Evolutionary conservation across 2,113 vertebrate genomes (phyloP), one percentile per base, ranked within the genome.

Genomic region (Oplegnathus fasciatus): DNA sequence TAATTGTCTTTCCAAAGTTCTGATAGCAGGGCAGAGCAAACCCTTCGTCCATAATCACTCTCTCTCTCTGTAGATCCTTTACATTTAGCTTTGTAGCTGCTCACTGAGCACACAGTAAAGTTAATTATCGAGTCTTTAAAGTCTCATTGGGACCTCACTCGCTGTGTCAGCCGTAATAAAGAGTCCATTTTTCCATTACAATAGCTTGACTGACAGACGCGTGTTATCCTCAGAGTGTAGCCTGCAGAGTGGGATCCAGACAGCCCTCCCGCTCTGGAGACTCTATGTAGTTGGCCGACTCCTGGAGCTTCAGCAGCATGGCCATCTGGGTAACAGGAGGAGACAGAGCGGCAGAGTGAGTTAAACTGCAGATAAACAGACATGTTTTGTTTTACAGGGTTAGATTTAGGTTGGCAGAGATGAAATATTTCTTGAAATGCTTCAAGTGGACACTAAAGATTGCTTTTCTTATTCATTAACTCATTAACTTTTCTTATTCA

Each of bases 261-360:
- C 96, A 94, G 83, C 96, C 96, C 85, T 99, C 98, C 13, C 95
- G 93, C 85, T 99, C 98, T 0, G 98, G 98, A 92, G 98, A 98
- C 94, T 99, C 98, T 0, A 98, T 98, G 89, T 96, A 99, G 94
- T 99, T 99, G 94, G 98, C 98, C 0, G 98, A 98, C 94, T 99
- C 98, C 90, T 99, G 98, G 69, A 99, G 97, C 90, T 99, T 99
- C 93, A 99, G 95, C 95, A 99, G 96, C 98, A 99, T 99, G 75
- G 97, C 97, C 98, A 99, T 99, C 98, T 99, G 88, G 46, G 58
- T 26, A 62, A 28, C 75, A 84, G 52, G 80, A 70, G 65, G 34
- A 80, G 28, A 86, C 32, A 81, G 34, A 82, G 69, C 68, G 30
- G 44, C 24, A 52, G 24, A 84, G 37, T 50, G 44, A 62, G 60